Conservation (phyloP, 2,797 vertebrate genomes). For the Trematomus bernacchii region DNA sequence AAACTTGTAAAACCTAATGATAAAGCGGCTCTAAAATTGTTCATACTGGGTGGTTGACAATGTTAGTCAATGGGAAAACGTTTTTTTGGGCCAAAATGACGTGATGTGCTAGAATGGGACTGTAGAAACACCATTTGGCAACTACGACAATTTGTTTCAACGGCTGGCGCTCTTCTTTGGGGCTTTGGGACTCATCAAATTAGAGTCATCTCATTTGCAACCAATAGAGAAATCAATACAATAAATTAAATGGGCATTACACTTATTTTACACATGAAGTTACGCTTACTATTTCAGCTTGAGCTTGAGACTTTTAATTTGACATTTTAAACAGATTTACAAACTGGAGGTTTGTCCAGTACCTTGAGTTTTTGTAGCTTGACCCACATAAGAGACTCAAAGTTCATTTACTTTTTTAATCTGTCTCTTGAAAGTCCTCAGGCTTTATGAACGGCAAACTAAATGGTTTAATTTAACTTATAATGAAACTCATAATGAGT, state of each 20-base stretch:
- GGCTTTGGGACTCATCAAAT: background rate
- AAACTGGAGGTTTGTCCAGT: background rate
- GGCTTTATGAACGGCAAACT: background rate
- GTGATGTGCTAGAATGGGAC: too few relatives aligned
- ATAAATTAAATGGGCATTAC: background rate
- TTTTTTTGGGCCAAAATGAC: too few relatives aligned
- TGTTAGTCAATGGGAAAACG: too few relatives aligned
- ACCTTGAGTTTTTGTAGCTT: background rate
- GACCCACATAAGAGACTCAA: background rate
- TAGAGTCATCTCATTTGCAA: background rate
- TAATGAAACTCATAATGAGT: constrained; percentile 8
- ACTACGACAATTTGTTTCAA: too few relatives aligned
- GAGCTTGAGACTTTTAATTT: background rate
- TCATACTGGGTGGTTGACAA: too few relatives aligned
- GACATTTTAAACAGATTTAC: background rate
- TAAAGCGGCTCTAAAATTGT: too few relatives aligned
- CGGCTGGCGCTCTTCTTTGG: too few relatives aligned
- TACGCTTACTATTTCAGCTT: background rate
- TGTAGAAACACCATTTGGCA: too few relatives aligned
- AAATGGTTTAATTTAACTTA: background rate
- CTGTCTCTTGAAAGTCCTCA: background rate
- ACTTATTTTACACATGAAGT: background rate
- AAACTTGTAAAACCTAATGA: too few relatives aligned
- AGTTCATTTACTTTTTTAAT: background rate
- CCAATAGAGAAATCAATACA: background rate